phyloP scores from a whole-genome alignment of 2,113 vertebrate genomes.

The Coryphaenoides rupestris region DNA sequence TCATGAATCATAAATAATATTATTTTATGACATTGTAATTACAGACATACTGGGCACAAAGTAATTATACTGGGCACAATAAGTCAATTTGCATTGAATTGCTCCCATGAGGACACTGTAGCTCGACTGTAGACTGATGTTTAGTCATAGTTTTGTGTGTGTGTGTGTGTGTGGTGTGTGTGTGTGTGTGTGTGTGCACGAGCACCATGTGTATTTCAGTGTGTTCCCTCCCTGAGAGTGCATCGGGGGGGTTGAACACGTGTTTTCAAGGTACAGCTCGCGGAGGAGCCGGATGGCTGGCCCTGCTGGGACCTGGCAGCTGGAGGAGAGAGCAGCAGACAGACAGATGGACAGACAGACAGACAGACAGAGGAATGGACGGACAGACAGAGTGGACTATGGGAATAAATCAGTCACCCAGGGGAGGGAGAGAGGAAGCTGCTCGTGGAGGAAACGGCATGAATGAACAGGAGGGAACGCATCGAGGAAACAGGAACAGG shows the following conservation, averaged over 20 bases:
- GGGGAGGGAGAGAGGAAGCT: constrained; percentile 44
- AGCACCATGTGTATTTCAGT: constrained; percentile 3
- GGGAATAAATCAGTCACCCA: constrained; percentile 67
- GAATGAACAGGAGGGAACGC: neutral
- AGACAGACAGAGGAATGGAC: constrained; percentile 33
- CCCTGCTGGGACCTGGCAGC: constrained; percentile 65
- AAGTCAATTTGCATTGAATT: too few species aligned
- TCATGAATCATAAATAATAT: too few species aligned
- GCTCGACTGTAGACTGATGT: too few species aligned
- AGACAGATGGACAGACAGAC: constrained; percentile 27
- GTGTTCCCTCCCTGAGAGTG: constrained; percentile 18
- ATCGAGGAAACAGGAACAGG: constrained; percentile 13
- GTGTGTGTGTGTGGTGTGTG: constrained; percentile 10
- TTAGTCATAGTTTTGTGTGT: too few species aligned
- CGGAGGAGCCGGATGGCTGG: constrained; percentile 67
- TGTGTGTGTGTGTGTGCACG: constrained; percentile 20
- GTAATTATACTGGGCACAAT: too few species aligned
- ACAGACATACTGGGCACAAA: too few species aligned
- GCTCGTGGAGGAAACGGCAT: constrained; percentile 31
- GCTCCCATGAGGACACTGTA: too few species aligned
- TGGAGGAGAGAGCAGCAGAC: constrained; percentile 65
- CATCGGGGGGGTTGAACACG: constrained; percentile 45
- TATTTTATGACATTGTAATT: too few species aligned
- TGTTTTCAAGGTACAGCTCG: constrained; percentile 66
- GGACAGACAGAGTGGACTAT: constrained; percentile 48